A percentile compares a stretch with the other conserved stretches of the same genome.
These are phyloP conservation scores for Anthopleura xanthogrammica DNA, from an alignment of 92 coral and sea anemone species.

Conservation along the genomic window DNA sequence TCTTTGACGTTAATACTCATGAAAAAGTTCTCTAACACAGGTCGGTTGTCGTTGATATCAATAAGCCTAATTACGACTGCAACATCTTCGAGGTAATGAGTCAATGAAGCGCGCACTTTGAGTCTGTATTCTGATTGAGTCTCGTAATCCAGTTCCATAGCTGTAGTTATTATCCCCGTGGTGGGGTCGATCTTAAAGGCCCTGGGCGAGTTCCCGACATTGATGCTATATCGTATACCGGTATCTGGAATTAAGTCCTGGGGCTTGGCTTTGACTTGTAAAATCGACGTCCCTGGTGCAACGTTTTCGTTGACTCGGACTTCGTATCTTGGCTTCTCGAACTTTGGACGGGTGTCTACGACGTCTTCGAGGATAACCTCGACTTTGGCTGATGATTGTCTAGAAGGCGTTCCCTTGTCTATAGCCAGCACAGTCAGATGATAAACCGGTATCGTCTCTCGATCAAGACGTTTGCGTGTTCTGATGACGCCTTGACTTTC, in stretches of 20 bases:
- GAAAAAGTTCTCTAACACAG: conserved; percentile 76
- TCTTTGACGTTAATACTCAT: conserved; percentile 83
- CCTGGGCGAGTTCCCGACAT: conserved; percentile 65
- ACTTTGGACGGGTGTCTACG: conserved; percentile 81
- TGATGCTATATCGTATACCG: conserved; percentile 66
- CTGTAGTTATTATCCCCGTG: conserved; percentile 71
- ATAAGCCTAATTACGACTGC: conserved; percentile 57
- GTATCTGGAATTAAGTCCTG: conserved; percentile 62
- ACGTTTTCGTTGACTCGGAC: conserved; percentile 57
- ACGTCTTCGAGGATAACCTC: conserved; percentile 72
- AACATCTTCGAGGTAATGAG: background rate
- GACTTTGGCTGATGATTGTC: conserved; percentile 59
- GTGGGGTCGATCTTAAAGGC: conserved; percentile 63
- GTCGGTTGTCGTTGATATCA: conserved; percentile 82
- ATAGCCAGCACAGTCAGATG: conserved; percentile 73
- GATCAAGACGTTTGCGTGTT: conserved; percentile 62
- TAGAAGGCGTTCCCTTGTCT: conserved; percentile 72
- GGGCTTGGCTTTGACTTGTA: conserved; percentile 70
- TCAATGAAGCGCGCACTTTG: conserved; percentile 73
- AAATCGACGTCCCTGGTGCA: conserved; percentile 37
- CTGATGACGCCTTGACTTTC: conserved; percentile 78
- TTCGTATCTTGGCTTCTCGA: conserved; percentile 57
- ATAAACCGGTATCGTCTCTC: conserved; percentile 77
- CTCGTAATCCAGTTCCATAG: conserved; percentile 70
- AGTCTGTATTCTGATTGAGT: conserved; percentile 70